Base-by-base conservation (phyloP, 2,888 invertebrate genomes). In the Exephanes ischioxanthus region DNA sequence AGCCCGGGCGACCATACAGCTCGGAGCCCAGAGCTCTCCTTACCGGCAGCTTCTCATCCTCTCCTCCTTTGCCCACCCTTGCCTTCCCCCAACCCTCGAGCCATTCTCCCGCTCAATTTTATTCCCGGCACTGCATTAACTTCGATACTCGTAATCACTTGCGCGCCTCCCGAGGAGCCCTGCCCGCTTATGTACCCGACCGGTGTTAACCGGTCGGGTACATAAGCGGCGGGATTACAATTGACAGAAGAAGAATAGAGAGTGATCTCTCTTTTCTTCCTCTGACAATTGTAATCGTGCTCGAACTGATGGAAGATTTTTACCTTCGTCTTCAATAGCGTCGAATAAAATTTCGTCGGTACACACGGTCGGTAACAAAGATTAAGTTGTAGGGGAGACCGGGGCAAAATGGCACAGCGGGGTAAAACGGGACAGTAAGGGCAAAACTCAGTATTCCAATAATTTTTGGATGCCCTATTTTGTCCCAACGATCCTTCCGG, bases 131-230 rank as follows among this genome's bases (percentile, higher is more conserved):
- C 58, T 26, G 22, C 26, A 22, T 80, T 66, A n/a, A 16, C 67
- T 68, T 53, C 26, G 48, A 66, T 26, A 77, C 63, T 63, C 63
- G 41, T 78, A 68, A 67, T 78, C 51, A 78, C 55, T 68, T 45
- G 30, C 68, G 48, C 51, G 55, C 58, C 22, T 19, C 22, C 55
- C 22, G 22, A 22, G 9, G 55, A 19, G 19, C 19, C 19, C n/a
- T 19, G 53, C n/a, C 22, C 55, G 9, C n/a, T 58, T 26, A 45
- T 45, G 45, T 11, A 45, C 3, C 1, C 45, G 3, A 14, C 14
- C 41, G 41, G 41, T n/a, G n/a, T n/a, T n/a, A n/a, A n/a, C n/a
- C n/a, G n/a, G n/a, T n/a, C n/a, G n/a, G n/a, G n/a, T n/a, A n/a
- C n/a, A n/a, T n/a, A n/a, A n/a, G n/a, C n/a, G n/a, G n/a, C n/a